phyloP scores from a whole-genome alignment of 2,888 invertebrate genomes.

The Aquatica leii region DNA sequence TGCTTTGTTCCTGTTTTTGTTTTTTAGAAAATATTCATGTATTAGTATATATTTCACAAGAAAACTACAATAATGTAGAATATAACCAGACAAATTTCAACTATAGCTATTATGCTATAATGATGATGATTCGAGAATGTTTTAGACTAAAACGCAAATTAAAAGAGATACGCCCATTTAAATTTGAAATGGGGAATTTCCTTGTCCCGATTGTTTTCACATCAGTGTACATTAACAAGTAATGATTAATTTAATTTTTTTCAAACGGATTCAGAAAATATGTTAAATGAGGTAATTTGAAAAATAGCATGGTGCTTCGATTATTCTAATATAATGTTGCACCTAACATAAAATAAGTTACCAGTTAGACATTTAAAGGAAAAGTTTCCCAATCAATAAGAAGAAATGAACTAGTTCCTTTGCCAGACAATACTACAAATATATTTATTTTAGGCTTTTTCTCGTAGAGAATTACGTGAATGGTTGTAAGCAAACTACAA shows the following conservation, averaged over 20 bases:
- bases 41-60: not conserved
- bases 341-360: not conserved
- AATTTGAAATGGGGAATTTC: not conserved
- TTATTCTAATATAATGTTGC: not conserved
- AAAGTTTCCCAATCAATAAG: not conserved
- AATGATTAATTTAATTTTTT: not conserved
- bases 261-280: not conserved
- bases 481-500: not conserved
- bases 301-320: not conserved
- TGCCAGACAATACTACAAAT: not conserved
- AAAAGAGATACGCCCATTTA: not conserved
- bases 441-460: not conserved
- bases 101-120: not conserved
- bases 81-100: not conserved
- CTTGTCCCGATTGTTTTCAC: not conserved
- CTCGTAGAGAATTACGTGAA: not conserved
- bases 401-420: not conserved
- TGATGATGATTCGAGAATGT: not conserved
- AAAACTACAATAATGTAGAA: not conserved
- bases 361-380: too few species aligned
- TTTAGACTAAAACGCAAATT: not conserved
- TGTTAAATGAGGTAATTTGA: not conserved
- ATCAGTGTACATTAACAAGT: not conserved
- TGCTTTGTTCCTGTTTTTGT: not conserved
- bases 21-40: not conserved